Percentiles rank a stretch among this genome's conserved stretches.
Evolutionary conservation across 1,140 invertebrate genomes (phyloP).

Genomic region (Drosophila cardini): DNA sequence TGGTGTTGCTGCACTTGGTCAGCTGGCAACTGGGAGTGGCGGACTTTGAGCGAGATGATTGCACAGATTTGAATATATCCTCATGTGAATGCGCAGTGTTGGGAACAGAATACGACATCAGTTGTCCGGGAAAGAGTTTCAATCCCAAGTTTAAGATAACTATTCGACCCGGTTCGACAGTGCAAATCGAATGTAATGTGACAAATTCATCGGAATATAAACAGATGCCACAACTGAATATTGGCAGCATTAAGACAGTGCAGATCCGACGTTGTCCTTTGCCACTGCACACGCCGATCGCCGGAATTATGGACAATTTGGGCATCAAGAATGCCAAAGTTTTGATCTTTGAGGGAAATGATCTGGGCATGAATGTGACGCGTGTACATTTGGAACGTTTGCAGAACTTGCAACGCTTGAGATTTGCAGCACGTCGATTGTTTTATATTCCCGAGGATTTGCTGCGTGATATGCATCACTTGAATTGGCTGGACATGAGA

Average conservation of each 20-base stretch:
- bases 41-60: conserved; percentile 67
- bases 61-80: conserved; percentile 60
- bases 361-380: conserved; percentile 73
- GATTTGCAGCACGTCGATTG: conserved; percentile 70
- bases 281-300: conserved; percentile 67
- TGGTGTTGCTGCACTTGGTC: conserved; percentile 50
- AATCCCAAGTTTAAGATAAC: conserved; percentile 68
- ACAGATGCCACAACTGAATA: conserved; percentile 63
- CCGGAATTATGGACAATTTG: conserved; percentile 64
- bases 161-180: conserved; percentile 58
- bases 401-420: conserved; percentile 61
- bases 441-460: conserved; percentile 86
- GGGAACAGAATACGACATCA: conserved; percentile 66
- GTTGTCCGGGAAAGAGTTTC: conserved; percentile 60
- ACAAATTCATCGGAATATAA: conserved; percentile 63
- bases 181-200: conserved; percentile 71
- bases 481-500: conserved; percentile 87
- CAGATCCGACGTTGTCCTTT: conserved; percentile 76
- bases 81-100: conserved; percentile 65
- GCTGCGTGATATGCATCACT: conserved; percentile 86
- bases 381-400: conserved; percentile 67
- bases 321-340: conserved; percentile 63
- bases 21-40: conserved; percentile 42
- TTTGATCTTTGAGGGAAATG: conserved; percentile 73
- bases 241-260: conserved; percentile 64